Evolutionary conservation across 2,797 vertebrate species (phyloP).

Genomic region (Protonibea diacanthus): DNA sequence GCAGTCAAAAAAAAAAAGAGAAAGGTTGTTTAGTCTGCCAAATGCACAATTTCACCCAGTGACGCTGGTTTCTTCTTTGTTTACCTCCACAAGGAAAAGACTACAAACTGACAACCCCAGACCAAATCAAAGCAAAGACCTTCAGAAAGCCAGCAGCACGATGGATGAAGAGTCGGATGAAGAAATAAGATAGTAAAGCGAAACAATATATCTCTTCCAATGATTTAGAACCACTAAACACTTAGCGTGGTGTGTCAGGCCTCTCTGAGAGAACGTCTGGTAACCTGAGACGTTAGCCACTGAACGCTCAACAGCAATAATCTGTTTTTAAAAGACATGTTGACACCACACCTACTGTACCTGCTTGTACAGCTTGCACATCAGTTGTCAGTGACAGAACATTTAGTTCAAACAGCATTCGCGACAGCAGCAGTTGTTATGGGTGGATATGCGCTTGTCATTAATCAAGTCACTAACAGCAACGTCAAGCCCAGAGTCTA

Average conservation of each 20-base stretch:
- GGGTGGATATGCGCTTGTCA: not conserved
- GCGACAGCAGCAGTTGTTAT: not conserved
- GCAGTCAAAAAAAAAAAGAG: not conserved
- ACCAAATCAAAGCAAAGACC: not conserved
- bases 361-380: not conserved
- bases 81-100: not conserved
- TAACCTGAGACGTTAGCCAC: not conserved
- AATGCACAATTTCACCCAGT: not conserved
- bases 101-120: not conserved
- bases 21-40: not conserved
- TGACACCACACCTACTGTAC: not conserved
- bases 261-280: not conserved
- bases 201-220: not conserved
- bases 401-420: not conserved
- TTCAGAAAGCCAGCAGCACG: not conserved
- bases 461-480: too few species aligned
- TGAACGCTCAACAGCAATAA: slow-evolving; percentile 1
- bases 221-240: too few species aligned
- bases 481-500: not conserved
- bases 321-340: not conserved
- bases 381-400: not conserved
- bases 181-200: not conserved
- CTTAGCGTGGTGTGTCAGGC: too few species aligned
- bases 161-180: too few species aligned
- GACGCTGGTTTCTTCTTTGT: not conserved